Conservation (phyloP, 2,888 invertebrate species). For the Lithophane ornitopus region DNA sequence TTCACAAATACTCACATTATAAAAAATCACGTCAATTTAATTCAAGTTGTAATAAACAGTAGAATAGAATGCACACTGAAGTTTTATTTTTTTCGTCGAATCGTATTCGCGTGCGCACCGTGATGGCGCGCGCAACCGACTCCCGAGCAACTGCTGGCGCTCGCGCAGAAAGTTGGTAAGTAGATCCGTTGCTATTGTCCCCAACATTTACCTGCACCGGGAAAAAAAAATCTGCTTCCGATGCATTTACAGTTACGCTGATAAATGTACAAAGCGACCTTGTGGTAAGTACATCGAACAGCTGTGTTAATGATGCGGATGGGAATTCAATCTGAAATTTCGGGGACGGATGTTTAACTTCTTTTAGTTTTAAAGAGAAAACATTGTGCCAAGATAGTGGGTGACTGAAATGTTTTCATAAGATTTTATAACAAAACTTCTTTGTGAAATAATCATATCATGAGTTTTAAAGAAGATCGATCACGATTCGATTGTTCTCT, state of each 20-base stretch:
- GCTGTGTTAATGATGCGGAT: slow-evolving; percentile 24
- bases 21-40: slow-evolving; percentile 55
- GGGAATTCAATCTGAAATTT: slow-evolving; percentile 13
- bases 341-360: slow-evolving; percentile 9
- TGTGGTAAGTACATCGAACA: slow-evolving; percentile 13
- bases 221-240: slow-evolving; percentile 40
- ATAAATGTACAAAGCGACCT: slow-evolving; percentile 29
- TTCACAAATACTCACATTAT: slow-evolving; percentile 58
- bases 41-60: slow-evolving; percentile 47
- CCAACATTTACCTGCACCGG: slow-evolving; percentile 55
- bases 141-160: slow-evolving; percentile 60
- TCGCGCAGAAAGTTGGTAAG: slow-evolving; percentile 64
- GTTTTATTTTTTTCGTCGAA: slow-evolving; percentile 27
- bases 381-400: neutral
- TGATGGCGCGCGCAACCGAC: slow-evolving; percentile 75
- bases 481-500: neutral
- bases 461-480: neutral
- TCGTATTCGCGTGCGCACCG: slow-evolving; percentile 77
- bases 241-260: slow-evolving; percentile 45
- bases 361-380: neutral
- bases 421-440: neutral
- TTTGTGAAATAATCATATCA: neutral
- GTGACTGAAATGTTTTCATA: slow-evolving; percentile 3
- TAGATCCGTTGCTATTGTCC: slow-evolving; percentile 56
- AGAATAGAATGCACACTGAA: slow-evolving; percentile 60